Base-by-base conservation (phyloP, 2,113 vertebrate genomes). In the Triplophysa siluroides region DNA sequence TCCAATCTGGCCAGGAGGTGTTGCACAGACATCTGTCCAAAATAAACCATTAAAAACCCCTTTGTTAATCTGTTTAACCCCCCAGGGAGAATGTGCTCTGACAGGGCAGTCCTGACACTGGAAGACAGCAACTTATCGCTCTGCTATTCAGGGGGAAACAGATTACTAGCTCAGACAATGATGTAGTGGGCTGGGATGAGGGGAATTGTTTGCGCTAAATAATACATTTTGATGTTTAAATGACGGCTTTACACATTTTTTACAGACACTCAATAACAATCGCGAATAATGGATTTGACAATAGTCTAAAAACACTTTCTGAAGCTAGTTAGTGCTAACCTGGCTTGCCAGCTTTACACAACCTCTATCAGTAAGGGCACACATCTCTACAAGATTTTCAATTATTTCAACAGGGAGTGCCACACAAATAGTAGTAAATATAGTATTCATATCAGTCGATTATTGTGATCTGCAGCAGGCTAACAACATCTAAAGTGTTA, bases 1-100 rank as follows among this genome's bases (percentile, higher is more conserved):
- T 58, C 50, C 73, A 62, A 70, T 64, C 64, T 70, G 65, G 54
- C 41, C 52, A 43, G 7, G 4, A 43, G 13, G 26, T 41, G 76
- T 52, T 43, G 8, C 41, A 43, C 7, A 43, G 47, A 62, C 43
- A 60, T 62, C 64, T 50, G 72, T 69, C n/a, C n/a, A 60, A 26
- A 58, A 16, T 26, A 63, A 52, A 43, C 54, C 8, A 41, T 29
- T 26, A 43, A 75, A 64, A 65, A 54, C 10, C n/a, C 54, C 6
- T 58, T 21, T 21, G 6, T n/a, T n/a, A 58, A n/a, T 21, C 54
- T 58, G 19, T 58, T 58, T 58, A n/a, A 10, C 19, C 54, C 54
- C 54, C 16, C 9, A 5, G 26, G 24, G 1, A 63, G 24, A 24
- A 63, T 29, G 14, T 29, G 16, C 23, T 29, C 61, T 63, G 61